Conservation (phyloP, 2,113 vertebrate species). For the Hypomesus transpacificus region DNA sequence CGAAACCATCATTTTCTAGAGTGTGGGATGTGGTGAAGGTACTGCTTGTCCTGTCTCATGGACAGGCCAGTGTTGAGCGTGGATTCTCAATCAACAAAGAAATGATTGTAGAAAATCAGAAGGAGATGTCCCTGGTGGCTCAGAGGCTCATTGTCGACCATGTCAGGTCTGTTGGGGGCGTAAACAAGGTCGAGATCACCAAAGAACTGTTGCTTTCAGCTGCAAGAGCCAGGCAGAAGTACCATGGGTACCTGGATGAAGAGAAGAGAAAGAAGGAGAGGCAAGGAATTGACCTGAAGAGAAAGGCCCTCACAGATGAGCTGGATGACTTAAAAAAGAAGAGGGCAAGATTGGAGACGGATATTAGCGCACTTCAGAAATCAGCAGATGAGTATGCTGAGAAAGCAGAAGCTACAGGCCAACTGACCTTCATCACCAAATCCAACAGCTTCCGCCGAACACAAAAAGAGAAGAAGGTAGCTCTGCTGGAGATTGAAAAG, state of each 20-base stretch:
- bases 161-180: conserved; percentile 22
- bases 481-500: conserved; percentile 24
- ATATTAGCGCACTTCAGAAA: conserved; percentile 25
- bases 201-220: conserved; percentile 25
- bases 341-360: conserved; percentile 17
- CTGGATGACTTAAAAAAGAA: conserved; percentile 24
- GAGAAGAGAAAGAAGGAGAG: conserved; percentile 33
- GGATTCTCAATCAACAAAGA: conserved; percentile 36
- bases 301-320: conserved; percentile 27
- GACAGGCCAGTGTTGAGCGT: conserved; percentile 29
- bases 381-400: conserved; percentile 30
- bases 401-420: conserved; percentile 17
- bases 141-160: conserved; percentile 31
- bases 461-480: conserved; percentile 38
- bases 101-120: conserved; percentile 27
- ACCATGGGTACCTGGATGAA: conserved; percentile 36
- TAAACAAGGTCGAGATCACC: conserved; percentile 25
- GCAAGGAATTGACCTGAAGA: conserved; percentile 29
- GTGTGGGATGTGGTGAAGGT: conserved; percentile 31
- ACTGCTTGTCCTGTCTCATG: conserved; percentile 24
- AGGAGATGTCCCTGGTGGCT: conserved; percentile 30
- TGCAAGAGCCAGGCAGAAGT: conserved; percentile 35
- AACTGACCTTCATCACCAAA: conserved; percentile 24
- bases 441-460: conserved; percentile 26
- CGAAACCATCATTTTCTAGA: conserved; percentile 21